phyloP scores from a whole-genome alignment of 2,888 invertebrate species.

The Gibbula magus region DNA sequence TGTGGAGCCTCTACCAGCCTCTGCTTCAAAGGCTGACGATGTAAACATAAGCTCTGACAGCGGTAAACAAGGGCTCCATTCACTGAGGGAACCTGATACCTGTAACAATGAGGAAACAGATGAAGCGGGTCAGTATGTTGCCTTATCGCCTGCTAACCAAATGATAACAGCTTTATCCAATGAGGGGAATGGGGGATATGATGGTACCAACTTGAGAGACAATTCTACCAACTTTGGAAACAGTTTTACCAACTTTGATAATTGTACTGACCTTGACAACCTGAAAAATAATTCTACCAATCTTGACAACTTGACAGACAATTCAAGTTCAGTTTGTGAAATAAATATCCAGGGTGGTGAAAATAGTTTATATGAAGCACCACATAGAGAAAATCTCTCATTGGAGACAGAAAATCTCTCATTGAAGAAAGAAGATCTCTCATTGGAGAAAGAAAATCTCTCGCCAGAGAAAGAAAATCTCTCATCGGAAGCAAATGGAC shows the following conservation, averaged over 20 bases:
- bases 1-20: background rate
- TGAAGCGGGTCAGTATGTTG: constrained; percentile 3
- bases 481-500: constrained; percentile 10
- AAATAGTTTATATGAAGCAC: too few relatives aligned
- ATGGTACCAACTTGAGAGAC: too few relatives aligned
- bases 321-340: too few relatives aligned
- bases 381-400: too few relatives aligned
- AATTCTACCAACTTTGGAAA: too few relatives aligned
- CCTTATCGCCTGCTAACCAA: background rate
- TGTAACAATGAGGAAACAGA: background rate
- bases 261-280: too few relatives aligned
- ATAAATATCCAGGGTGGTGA: too few relatives aligned
- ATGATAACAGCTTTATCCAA: background rate
- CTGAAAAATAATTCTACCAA: too few relatives aligned
- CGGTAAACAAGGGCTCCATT: constrained; percentile 15
- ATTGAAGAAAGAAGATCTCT: background rate
- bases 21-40: background rate
- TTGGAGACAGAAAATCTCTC: background rate
- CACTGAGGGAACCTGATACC: constrained; percentile 5
- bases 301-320: too few relatives aligned
- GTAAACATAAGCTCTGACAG: background rate
- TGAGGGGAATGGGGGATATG: background rate
- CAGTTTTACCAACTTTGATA: too few relatives aligned
- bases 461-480: too few relatives aligned
- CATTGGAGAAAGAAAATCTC: too few relatives aligned